phyloP scores from a whole-genome alignment of 2,797 vertebrate genomes.

The Megaceryle alcyon region DNA sequence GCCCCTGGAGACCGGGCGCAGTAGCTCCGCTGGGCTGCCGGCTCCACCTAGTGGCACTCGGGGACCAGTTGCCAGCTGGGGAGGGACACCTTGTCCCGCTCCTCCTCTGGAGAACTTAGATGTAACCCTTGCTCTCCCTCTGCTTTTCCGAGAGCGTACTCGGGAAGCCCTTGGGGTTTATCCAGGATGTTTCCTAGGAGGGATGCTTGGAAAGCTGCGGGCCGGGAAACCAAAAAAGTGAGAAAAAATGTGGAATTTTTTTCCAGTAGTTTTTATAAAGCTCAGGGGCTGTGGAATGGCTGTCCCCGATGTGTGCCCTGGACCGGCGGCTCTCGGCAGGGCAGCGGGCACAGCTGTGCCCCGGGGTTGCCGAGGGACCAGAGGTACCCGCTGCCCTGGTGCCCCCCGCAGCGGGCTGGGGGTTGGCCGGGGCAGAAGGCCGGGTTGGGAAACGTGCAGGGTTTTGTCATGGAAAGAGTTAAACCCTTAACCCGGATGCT shows the following conservation, averaged over 20 bases:
- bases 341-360: neutral
- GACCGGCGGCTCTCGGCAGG: neutral
- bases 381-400: neutral
- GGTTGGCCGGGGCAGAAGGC: neutral
- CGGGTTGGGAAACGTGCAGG: neutral
- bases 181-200: neutral
- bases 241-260: neutral
- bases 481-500: conserved; percentile 41
- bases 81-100: neutral
- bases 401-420: neutral
- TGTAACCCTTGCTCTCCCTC: neutral
- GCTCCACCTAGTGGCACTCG: conserved; percentile 64
- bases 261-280: neutral
- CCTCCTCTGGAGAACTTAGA: neutral
- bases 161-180: neutral
- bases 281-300: neutral
- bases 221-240: neutral
- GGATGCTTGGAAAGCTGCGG: neutral
- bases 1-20: neutral
- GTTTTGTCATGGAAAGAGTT: conserved; percentile 35
- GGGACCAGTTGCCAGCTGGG: neutral
- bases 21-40: neutral
- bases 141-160: neutral
- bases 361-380: neutral
- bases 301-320: neutral